phyloP scores from a whole-genome alignment of 2,113 vertebrate species.

The Nibea coibor region DNA sequence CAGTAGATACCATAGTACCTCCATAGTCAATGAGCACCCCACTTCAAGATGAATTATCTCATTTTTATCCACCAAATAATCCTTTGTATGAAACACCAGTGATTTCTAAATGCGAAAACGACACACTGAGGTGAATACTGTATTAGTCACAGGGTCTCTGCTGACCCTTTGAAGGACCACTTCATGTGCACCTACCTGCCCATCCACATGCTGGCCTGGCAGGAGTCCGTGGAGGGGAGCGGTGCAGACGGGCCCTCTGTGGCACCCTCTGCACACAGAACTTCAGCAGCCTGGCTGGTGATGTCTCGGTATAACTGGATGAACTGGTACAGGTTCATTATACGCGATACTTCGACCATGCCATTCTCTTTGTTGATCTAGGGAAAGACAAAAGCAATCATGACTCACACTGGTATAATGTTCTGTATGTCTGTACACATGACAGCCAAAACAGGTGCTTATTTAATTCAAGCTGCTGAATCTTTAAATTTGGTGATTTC shows the following conservation, averaged over 20 bases:
- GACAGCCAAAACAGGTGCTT: not conserved
- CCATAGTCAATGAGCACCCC: too few relatives aligned
- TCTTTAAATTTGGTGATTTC: not conserved
- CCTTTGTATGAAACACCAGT: not conserved
- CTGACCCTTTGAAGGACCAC: not conserved
- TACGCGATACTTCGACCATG: constrained; percentile 92
- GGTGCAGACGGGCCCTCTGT: constrained; percentile 83
- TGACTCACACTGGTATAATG: not conserved
- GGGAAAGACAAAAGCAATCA: not conserved
- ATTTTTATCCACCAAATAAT: not conserved
- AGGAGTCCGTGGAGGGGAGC: constrained; percentile 86
- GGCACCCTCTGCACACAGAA: constrained; percentile 83
- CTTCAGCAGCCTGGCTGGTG: constrained; percentile 92
- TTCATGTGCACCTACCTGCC: constrained; percentile 86
- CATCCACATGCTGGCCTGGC: constrained; percentile 98
- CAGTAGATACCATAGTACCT: too few relatives aligned
- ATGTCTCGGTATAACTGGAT: constrained; percentile 96
- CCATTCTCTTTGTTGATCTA: constrained; percentile 97
- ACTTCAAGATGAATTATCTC: too few relatives aligned
- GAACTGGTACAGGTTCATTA: constrained; percentile 99
- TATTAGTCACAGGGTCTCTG: not conserved
- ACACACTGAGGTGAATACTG: not conserved
- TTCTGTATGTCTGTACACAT: not conserved
- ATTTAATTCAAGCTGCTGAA: not conserved
- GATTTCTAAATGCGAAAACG: not conserved